These are phyloP conservation scores for Brachycybe producta DNA, from an alignment of 2,888 invertebrate genomes.

Conservation along the genomic window DNA sequence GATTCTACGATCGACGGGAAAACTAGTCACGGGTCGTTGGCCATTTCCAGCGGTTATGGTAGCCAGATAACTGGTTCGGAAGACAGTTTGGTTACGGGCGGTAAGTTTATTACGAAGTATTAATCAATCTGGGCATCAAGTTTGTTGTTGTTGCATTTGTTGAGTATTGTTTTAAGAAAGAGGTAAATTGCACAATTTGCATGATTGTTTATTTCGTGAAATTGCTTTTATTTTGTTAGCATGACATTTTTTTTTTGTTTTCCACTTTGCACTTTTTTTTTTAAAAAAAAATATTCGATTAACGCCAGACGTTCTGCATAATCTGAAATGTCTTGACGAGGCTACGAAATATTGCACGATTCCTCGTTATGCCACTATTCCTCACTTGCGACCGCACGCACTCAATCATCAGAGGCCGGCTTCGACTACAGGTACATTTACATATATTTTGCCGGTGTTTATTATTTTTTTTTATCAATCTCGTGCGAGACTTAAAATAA, in stretches of 20 bases:
- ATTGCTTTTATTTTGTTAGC: background rate
- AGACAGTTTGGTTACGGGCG: background rate
- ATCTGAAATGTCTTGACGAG: slow-evolving; percentile 11
- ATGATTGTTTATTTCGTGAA: slow-evolving; percentile 1
- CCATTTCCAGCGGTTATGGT: slow-evolving; percentile 62
- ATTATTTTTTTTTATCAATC: too few species aligned
- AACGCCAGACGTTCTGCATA: slow-evolving; percentile 3
- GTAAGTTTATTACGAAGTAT: background rate
- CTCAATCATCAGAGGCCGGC: slow-evolving; percentile 1
- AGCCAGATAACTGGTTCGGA: slow-evolving; percentile 50
- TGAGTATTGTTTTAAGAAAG: too few species aligned
- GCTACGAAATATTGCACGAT: slow-evolving; percentile 21
- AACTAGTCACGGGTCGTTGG: slow-evolving; percentile 58
- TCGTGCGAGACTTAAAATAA: too few species aligned
- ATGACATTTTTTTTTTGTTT: background rate
- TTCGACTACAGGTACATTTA: slow-evolving; percentile 17
- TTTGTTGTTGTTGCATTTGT: too few species aligned
- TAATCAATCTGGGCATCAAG: background rate
- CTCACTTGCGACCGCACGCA: slow-evolving; percentile 9
- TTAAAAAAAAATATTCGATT: slow-evolving; percentile 3
- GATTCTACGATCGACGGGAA: slow-evolving; percentile 35
- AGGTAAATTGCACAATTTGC: background rate
- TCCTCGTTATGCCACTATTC: slow-evolving; percentile 18
- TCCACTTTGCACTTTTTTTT: background rate
- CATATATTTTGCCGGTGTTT: too few species aligned